Evolutionary conservation across 30 jellyfish, hydroid and myxozoan species (phyloP).

Genomic region (Nemopilema nomurai): DNA sequence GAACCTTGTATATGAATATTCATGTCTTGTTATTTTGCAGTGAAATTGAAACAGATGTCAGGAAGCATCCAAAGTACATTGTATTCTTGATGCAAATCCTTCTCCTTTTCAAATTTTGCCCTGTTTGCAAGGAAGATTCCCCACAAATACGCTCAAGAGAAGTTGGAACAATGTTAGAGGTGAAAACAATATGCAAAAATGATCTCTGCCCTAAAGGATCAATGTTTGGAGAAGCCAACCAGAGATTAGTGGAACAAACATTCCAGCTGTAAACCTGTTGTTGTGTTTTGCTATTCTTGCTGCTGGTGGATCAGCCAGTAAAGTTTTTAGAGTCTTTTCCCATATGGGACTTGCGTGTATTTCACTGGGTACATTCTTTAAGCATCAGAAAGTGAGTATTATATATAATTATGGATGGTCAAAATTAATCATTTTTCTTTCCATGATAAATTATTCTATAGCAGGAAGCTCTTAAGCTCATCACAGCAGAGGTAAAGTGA

Average conservation of each 20-base stretch:
- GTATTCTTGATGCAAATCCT: conserved; percentile 24
- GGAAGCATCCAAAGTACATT: conserved; percentile 28
- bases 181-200: conserved; percentile 19
- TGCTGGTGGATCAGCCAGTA: conserved; percentile 37
- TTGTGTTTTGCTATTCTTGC: conserved; percentile 11
- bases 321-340: conserved; percentile 7
- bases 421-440: neutral
- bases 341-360: conserved; percentile 27
- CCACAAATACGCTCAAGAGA: conserved; percentile 16
- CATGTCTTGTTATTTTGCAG: conserved; percentile 1
- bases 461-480: neutral
- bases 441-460: neutral
- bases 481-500: neutral
- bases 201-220: conserved; percentile 15
- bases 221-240: conserved; percentile 51
- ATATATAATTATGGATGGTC: neutral
- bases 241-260: conserved; percentile 27
- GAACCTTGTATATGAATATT: neutral
- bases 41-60: conserved; percentile 20
- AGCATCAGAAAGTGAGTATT: conserved; percentile 30
- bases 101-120: conserved; percentile 39
- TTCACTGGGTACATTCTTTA: conserved; percentile 28
- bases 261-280: conserved; percentile 35
- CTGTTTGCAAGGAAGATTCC: conserved; percentile 28
- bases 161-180: conserved; percentile 15